Conservation (phyloP, 1,140 invertebrate species). For the Triops cancriformis region DNA sequence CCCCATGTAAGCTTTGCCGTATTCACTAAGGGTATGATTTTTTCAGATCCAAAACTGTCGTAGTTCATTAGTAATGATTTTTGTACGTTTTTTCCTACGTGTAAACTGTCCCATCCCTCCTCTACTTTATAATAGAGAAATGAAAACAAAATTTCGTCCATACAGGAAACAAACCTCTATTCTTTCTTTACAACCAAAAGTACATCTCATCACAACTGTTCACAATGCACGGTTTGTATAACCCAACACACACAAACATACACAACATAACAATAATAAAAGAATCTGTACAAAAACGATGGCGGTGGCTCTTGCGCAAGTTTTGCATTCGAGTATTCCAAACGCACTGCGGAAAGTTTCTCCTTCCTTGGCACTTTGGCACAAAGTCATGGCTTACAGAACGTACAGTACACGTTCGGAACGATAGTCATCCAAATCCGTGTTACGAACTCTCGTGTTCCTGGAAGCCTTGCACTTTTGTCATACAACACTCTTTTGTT, state of each 20-base stretch:
- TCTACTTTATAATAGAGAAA: too few species aligned
- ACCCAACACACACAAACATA: too few species aligned
- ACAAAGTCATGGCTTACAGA: slow-evolving; percentile 10
- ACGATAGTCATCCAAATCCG: background rate
- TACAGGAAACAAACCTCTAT: slow-evolving; percentile 6
- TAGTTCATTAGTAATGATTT: too few species aligned
- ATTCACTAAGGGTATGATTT: too few species aligned
- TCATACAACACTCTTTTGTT: too few species aligned
- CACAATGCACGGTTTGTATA: too few species aligned
- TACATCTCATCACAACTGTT: background rate
- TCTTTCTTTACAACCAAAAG: background rate
- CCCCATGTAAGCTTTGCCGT: too few species aligned
- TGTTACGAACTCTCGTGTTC: background rate
- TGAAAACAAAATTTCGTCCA: background rate
- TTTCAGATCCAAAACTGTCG: too few species aligned
- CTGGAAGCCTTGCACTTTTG: background rate
- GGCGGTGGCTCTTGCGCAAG: background rate
- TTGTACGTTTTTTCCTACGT: too few species aligned
- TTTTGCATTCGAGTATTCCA: background rate
- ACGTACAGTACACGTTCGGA: background rate
- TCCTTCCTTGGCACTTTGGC: background rate
- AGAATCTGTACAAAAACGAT: slow-evolving; percentile 2
- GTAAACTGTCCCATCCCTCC: too few species aligned
- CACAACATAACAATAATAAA: too few species aligned
- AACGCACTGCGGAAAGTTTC: background rate